Base-by-base conservation (phyloP, 2,888 invertebrate genomes). In the Saturnia japonica region DNA sequence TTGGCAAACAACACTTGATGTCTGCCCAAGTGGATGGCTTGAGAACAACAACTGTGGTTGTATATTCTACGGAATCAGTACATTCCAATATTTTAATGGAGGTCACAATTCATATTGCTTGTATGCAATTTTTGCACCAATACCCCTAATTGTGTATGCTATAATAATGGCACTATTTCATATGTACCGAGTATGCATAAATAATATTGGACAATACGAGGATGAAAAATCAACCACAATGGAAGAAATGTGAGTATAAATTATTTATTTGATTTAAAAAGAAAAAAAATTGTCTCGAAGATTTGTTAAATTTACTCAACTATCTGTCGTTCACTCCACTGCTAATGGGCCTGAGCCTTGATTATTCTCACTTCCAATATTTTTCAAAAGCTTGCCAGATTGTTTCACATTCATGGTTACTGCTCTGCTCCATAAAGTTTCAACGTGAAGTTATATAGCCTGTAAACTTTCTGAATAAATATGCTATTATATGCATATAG, bases 1-100 rank as follows among this genome's bases (percentile, higher is more conserved):
- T 82, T 96, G 96, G 96, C 94, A 94, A 67, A 91, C 94, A 25
- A 96, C 96, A 0, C 87, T 96, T 3, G 96, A 96, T 79, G 95
- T 95, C 67, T 96, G 96, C 77, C 94, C 95, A 0, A 92, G 93
- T 1, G 94, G 94, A 67, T 92, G 89, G 81, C 84, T 94, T 3
- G 94, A 94, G 74, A 95, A 96, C 77, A 94, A 94, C 7, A 96
- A 96, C 80, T 96, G 96, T 80, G 96, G 96, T 62, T 96, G 96
- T 78, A 95, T 96, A 77, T 89, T 96, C 57, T 96, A 95, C 82
- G 96, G 96, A 2, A 88, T 94, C 70, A 95, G 95, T 78, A 95
- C 96, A 22, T 94, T 90, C 70, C 95, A 94, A 62, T 94, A 94
- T 77, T 96, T 96, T 78, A 95, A 93, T 85, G 96, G 96, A 67